Evolutionary conservation across 2,888 invertebrate species (phyloP), one percentile per base, ranked within the genome.

Genomic region (Pseudanteris insignis): DNA sequence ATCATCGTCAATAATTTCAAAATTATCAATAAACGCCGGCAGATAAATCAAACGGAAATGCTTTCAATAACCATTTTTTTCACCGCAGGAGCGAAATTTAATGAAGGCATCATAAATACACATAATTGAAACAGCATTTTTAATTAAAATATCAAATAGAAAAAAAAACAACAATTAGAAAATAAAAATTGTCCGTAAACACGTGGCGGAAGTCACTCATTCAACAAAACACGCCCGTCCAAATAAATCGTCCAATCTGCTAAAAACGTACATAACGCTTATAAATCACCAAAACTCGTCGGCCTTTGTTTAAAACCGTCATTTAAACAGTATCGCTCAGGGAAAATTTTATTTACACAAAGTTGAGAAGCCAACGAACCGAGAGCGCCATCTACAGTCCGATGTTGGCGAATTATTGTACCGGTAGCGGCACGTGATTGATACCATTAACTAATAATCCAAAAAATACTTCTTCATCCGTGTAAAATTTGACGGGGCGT

Each of bases 231-330:
- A 37, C 33, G 43, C 24, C n/a, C 18, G 48, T 43, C 18, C 43
- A 48, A 57, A 57, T 48, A 57, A 57, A 57, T 57, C 48, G 48
- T 57, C 43, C 43, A 48, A 57, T 43, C 48, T 30, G 48, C 48
- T 57, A 48, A 57, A 57, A 48, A 48, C 37, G 36, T 43, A 48
- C 48, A 48, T 57, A 37, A 48, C 30, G 41, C 41, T 34, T 29
- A 57, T 57, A 57, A 57, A 57, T 57, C 55, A 55, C 40, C 34
- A 40, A 40, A 55, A 18, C 10, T 25, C 25, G 33, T 44, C 34
- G 21, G 29, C 24, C 34, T 29, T 55, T 55, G 38, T 41, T 55
- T 46, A 15, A 18, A 18, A 7, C 28, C 33, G 37, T 54, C 55
- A 55, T 55, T 40, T 40, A 47, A 40, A 18, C 8, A 28, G 15